These are phyloP conservation scores for Tautogolabrus adspersus DNA, from an alignment of 2,113 vertebrate genomes.

Conservation along the genomic window DNA sequence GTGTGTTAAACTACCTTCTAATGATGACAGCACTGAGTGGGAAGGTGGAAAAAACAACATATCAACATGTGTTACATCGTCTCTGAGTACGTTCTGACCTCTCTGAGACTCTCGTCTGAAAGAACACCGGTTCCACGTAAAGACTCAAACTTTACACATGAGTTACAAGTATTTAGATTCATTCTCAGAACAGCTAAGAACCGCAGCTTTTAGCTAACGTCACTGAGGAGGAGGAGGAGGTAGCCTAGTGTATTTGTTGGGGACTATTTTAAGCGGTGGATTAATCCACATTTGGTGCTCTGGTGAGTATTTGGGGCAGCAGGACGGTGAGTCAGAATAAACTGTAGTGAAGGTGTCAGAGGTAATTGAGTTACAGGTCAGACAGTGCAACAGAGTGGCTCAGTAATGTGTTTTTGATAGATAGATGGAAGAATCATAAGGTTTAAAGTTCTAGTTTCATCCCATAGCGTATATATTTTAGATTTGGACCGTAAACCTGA, in stretches of 20 bases:
- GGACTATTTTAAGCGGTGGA: neutral
- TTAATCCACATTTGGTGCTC: neutral
- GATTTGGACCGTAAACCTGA: no score
- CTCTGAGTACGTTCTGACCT: neutral
- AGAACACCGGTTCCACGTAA: neutral
- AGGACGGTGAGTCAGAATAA: constrained; percentile 1
- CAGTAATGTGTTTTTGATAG: no score
- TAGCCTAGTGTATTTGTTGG: neutral
- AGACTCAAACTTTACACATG: neutral
- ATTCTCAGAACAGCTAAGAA: neutral
- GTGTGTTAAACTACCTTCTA: no score
- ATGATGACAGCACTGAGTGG: neutral
- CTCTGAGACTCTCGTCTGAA: neutral
- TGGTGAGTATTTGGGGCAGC: constrained; percentile 3
- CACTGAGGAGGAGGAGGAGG: neutral
- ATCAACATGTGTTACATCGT: neutral
- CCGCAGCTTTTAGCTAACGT: neutral
- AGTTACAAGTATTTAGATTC: neutral
- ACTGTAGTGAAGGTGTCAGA: neutral
- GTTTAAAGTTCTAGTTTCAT: no score
- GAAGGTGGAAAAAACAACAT: no score
- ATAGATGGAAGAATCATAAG: no score
- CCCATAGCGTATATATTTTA: no score
- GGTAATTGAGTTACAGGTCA: neutral
- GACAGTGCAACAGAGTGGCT: neutral